Evolutionary conservation across 2,888 invertebrate genomes (phyloP).

Genomic region (Junonia oenone): DNA sequence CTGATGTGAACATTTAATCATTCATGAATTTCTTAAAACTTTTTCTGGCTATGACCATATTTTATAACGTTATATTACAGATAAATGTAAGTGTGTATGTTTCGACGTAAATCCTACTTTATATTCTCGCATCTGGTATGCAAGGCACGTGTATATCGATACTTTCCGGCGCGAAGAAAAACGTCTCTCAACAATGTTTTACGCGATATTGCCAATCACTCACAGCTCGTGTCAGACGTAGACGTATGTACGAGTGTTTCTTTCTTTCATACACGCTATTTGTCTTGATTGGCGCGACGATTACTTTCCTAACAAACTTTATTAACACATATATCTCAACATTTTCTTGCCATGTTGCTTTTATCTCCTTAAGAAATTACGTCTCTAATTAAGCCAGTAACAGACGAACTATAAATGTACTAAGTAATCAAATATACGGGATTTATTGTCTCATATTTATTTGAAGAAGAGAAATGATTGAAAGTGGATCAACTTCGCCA

Average conservation of each 20-base stretch:
- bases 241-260: constrained; percentile 31
- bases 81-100: neutral
- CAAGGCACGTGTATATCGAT: constrained; percentile 29
- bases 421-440: neutral
- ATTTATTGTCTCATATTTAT: constrained; percentile 5
- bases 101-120: constrained; percentile 13
- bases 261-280: constrained; percentile 33
- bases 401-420: neutral
- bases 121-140: constrained; percentile 26
- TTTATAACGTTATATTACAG: no score
- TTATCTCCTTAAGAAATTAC: neutral
- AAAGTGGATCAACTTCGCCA: constrained; percentile 30
- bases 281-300: constrained; percentile 36
- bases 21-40: no score
- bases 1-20: no score
- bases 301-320: constrained; percentile 35
- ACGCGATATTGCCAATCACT: constrained; percentile 39
- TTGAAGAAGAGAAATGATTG: constrained; percentile 13
- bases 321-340: constrained; percentile 30
- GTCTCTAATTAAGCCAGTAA: neutral
- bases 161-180: constrained; percentile 31
- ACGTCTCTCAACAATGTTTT: constrained; percentile 35
- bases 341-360: constrained; percentile 8
- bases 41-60: no score
- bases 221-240: constrained; percentile 34